These are phyloP conservation scores for Acropternis orthonyx DNA, from an alignment of 2,797 vertebrate genomes.

Conservation along the genomic window DNA sequence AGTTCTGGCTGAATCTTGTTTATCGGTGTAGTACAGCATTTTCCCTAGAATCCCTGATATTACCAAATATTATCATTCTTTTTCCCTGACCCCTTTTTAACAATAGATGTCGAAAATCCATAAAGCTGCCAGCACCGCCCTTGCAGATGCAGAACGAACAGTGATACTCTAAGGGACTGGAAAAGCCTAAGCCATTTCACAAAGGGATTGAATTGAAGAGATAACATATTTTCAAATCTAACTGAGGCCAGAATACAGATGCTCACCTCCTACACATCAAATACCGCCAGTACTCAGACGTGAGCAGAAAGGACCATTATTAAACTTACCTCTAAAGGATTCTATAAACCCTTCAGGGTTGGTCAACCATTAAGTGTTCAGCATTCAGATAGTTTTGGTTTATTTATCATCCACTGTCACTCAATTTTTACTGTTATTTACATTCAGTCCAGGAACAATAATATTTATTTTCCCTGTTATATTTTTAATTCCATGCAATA, in stretches of 20 bases:
- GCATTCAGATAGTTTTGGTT: neutral
- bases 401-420: neutral
- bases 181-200: neutral
- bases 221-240: slow-evolving; percentile 1
- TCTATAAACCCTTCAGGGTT: neutral
- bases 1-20: neutral
- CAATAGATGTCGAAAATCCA: neutral
- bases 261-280: neutral
- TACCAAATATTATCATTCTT: neutral
- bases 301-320: neutral
- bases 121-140: neutral
- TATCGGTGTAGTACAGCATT: neutral
- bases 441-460: neutral
- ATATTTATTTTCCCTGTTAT: neutral
- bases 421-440: neutral
- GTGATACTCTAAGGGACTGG: neutral
- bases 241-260: neutral
- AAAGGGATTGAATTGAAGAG: neutral
- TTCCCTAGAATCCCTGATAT: neutral
- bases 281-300: neutral
- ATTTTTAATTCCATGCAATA: neutral
- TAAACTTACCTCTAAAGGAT: neutral
- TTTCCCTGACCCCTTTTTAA: neutral
- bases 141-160: slow-evolving; percentile 5
- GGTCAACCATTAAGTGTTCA: neutral